Conservation (phyloP, 2,888 invertebrate species). For the Andrena flavipes region DNA sequence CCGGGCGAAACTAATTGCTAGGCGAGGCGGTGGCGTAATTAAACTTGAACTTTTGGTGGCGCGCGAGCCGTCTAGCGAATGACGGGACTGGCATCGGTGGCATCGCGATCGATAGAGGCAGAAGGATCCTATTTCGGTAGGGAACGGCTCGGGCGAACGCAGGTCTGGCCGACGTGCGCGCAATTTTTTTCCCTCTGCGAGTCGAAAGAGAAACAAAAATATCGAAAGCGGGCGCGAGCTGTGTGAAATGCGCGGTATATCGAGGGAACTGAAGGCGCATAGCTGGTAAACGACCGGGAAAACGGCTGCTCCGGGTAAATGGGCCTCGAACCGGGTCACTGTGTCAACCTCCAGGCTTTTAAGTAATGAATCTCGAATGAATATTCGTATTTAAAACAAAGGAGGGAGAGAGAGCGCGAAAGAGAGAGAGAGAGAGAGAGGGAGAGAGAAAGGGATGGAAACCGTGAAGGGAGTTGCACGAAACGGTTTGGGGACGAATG, state of each 20-base stretch:
- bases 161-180: neutral
- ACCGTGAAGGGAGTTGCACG: neutral
- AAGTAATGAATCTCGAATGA: slow-evolving; percentile 69
- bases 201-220: slow-evolving; percentile 33
- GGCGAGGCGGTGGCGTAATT: slow-evolving; percentile 28
- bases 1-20: slow-evolving; percentile 28
- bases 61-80: neutral
- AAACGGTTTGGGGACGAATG: slow-evolving; percentile 35
- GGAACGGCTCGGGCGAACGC: slow-evolving; percentile 16
- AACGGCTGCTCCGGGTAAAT: slow-evolving; percentile 62
- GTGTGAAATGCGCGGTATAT: slow-evolving; percentile 48
- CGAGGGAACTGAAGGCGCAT: slow-evolving; percentile 53
- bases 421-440: neutral
- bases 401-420: neutral
- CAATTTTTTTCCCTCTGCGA: slow-evolving; percentile 19
- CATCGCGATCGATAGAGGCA: slow-evolving; percentile 36
- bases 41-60: slow-evolving; percentile 37
- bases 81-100: neutral
- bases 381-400: slow-evolving; percentile 40
- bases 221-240: slow-evolving; percentile 40
- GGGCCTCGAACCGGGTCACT: slow-evolving; percentile 61
- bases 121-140: slow-evolving; percentile 3
- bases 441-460: neutral
- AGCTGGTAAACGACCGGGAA: slow-evolving; percentile 54
- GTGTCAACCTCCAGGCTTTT: slow-evolving; percentile 66